Evolutionary conservation across 2,113 vertebrate species (phyloP), one percentile per base, ranked within the genome.

Genomic region (Talpa occidentalis): DNA sequence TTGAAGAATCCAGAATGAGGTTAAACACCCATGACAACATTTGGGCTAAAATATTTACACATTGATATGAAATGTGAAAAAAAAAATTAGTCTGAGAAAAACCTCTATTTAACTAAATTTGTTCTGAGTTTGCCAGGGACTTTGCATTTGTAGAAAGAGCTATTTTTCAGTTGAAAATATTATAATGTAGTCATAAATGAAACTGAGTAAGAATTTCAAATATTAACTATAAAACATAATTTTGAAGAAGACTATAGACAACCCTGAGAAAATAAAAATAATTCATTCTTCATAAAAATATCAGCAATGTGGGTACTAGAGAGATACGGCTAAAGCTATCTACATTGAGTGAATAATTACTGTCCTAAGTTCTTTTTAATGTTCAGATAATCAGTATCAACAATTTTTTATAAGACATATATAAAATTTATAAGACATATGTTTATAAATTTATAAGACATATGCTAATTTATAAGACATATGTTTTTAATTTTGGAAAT

Each of bases 111-210:
- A 83, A 56, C 26, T 94, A 60, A 95, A 69, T 89, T 93, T 88
- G 17, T 17, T 88, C 35, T 80, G 42, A 74, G 54, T 22, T 78
- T 49, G 69, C 0, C 37, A 90, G 3, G 24, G 30, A 79, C 10
- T 60, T 2, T 67, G 9, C 2, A 66, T n/a, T 67, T 90, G 49
- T 59, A 94, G 69, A 93, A 73, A 77, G 40, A 93, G 28, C 4
- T 67, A 60, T 69, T 81, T 87, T 85, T 73, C 54, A 86, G 77
- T 62, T 54, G 77, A 89, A 90, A 96, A 90, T 81, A 90, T 35
- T 93, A 35, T 26, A 24, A 52, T 72, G 17, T 40, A 49, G 9
- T 70, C 5, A 22, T 37, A 91, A 88, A 90, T 56, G 56, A 12
- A 67, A 52, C 16, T 52, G 6, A 89, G 44, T 52, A 72, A 83